Evolutionary conservation across 2,888 invertebrate species (phyloP), one percentile per base, ranked within the genome.

Genomic region (Pandemis corylana): DNA sequence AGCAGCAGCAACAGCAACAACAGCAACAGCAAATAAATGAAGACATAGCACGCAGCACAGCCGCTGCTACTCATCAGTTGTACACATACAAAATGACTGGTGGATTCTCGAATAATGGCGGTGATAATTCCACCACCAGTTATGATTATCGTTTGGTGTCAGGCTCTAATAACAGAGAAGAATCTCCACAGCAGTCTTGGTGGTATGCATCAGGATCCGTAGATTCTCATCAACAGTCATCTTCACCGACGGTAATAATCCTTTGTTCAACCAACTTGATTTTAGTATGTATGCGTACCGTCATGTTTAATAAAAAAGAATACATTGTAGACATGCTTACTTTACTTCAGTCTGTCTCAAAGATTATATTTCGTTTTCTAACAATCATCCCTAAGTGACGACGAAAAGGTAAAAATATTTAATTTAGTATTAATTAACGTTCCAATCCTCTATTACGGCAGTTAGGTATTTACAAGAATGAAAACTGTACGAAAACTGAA

Each of bases 11-110:
- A 88, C 93, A 93, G 87, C 93, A 94, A 87, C 74, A 74, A 28
- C 91, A 94, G 85, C 93, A 92, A 89, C 93, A 93, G 88, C 94
- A 94, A 87, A 81, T 93, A 81, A 92, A 92, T 86, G 94, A 94
- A 77, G 93, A 94, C 77, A 91, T 93, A 66, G 93, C 94, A 59
- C 88, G 92, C 78, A 93, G 92, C 77, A 92, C 93, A 76, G 91
- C 93, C 41, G 87, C 92, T 72, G 85, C 95, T 78, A 93, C 95
- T 84, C 97, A 97, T 87, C 97, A 97, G 91, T 95, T 97, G 82
- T 97, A 97, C 89, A 96, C 96, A 78, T 97, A 97, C 91, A 97
- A 97, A 95, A 97, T 97, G 97, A 96, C 97, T 85, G 96, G 97
- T 89, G 97, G 97, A 89, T 97, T 97, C 95, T 96, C 97, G 84